Conservation (phyloP, 2,797 vertebrate genomes). For the Triplophysa bombifrons region DNA sequence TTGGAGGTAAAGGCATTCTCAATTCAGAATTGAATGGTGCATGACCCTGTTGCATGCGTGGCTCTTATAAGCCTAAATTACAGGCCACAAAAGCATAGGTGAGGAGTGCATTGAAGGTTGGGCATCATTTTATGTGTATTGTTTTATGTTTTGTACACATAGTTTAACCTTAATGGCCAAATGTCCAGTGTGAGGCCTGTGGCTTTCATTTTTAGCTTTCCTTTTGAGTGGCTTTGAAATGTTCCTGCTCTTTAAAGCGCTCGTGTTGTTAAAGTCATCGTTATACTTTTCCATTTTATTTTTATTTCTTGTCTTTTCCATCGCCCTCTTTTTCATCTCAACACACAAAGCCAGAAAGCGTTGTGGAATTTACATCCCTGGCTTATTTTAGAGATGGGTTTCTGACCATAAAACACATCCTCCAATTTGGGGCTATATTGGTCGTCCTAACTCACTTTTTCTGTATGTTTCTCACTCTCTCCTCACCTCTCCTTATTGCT, state of each 20-base stretch:
- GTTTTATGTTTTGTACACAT: slow-evolving; percentile 53
- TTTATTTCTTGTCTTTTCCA: slow-evolving; percentile 64
- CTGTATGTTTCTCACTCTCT: slow-evolving; percentile 37
- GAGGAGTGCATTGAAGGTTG: slow-evolving; percentile 74
- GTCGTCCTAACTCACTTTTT: slow-evolving; percentile 67
- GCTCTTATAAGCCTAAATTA: slow-evolving; percentile 67
- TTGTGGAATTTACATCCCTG: slow-evolving; percentile 80
- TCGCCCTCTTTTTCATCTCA: slow-evolving; percentile 65
- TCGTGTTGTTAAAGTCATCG: slow-evolving; percentile 63
- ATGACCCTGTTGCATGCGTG: slow-evolving; percentile 4
- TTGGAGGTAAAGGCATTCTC: background rate
- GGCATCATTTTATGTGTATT: slow-evolving; percentile 56
- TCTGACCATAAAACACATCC: slow-evolving; percentile 84
- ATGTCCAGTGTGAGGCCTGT: slow-evolving; percentile 67
- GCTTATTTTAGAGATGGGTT: slow-evolving; percentile 83
- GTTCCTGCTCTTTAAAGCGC: slow-evolving; percentile 69
- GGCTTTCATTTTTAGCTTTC: slow-evolving; percentile 68
- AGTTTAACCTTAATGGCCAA: slow-evolving; percentile 65
- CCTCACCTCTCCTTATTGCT: background rate
- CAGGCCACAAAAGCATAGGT: slow-evolving; percentile 76
- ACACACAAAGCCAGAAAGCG: slow-evolving; percentile 64
- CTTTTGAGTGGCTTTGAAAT: slow-evolving; percentile 69
- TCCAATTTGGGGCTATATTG: slow-evolving; percentile 81
- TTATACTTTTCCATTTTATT: slow-evolving; percentile 54
- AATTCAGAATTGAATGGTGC: background rate